These are phyloP conservation scores for Nesogale talazaci DNA, from an alignment of 2,113 vertebrate genomes.

Conservation along the genomic window DNA sequence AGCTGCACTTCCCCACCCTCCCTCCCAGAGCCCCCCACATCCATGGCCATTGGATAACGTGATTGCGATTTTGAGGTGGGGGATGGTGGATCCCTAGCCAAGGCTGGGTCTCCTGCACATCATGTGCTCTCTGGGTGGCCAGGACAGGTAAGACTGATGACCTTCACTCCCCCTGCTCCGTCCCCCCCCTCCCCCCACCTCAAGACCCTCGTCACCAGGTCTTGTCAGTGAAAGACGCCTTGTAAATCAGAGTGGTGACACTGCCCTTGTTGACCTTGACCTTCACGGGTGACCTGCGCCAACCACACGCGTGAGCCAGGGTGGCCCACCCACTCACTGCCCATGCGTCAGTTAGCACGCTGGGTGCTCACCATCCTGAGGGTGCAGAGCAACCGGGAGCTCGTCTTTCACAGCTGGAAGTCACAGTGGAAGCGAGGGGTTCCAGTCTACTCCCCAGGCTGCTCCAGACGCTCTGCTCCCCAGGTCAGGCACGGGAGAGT, in stretches of 20 bases:
- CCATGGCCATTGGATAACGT: not conserved
- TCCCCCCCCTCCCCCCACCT: not conserved
- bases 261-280: too few relatives aligned
- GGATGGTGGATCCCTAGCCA: not conserved
- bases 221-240: not conserved
- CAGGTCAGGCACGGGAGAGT: too few relatives aligned
- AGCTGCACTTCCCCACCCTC: not conserved
- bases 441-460: not conserved
- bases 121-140: not conserved
- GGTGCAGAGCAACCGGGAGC: not conserved
- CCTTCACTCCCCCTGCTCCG: not conserved
- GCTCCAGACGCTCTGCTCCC: not conserved
- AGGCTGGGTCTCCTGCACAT: not conserved
- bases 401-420: too few relatives aligned
- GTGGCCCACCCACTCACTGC: too few relatives aligned
- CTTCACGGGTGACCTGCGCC: not conserved
- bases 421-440: not conserved
- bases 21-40: not conserved
- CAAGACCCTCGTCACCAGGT: not conserved
- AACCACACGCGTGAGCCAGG: not conserved
- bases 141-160: not conserved
- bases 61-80: not conserved
- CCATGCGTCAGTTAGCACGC: too few relatives aligned
- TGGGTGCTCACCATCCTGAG: not conserved
- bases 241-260: not conserved